These are phyloP conservation scores for Gallinago undulata DNA, from an alignment of 2,113 vertebrate genomes.

Conservation along the genomic window DNA sequence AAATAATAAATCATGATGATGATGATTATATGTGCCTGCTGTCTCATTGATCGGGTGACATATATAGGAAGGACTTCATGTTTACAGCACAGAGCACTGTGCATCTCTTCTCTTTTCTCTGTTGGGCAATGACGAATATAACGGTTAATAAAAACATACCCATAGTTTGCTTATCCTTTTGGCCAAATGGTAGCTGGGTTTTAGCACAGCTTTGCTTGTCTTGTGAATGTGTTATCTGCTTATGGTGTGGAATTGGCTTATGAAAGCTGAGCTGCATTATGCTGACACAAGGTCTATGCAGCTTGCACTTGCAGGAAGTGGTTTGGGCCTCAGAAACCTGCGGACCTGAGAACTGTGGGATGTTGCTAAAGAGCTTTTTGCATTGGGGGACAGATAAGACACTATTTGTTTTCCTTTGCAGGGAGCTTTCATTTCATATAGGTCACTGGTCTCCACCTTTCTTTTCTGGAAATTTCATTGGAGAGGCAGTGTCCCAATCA, in stretches of 20 bases:
- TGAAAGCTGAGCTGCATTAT: constrained; percentile 17
- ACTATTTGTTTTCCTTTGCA: neutral
- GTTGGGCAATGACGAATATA: neutral
- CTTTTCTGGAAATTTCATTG: neutral
- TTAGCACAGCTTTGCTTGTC: constrained; percentile 48
- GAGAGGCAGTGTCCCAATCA: neutral
- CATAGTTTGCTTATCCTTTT: neutral
- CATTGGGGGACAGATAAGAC: neutral
- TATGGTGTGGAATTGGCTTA: constrained; percentile 33
- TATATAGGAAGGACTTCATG: neutral
- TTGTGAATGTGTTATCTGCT: constrained; percentile 49
- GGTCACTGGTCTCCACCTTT: neutral
- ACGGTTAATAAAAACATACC: neutral
- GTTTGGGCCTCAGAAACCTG: neutral
- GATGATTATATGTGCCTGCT: neutral
- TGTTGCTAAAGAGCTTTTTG: neutral
- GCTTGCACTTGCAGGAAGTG: neutral
- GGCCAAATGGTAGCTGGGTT: neutral
- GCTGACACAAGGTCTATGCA: constrained; percentile 17
- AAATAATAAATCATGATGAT: neutral
- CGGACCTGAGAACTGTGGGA: neutral
- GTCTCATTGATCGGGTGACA: neutral
- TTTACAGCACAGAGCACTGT: neutral
- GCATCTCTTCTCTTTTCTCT: neutral
- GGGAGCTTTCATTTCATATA: neutral